Percentiles rank a stretch among this genome's conserved stretches.
Evolutionary conservation across 2,888 invertebrate genomes (phyloP).

Genomic region (Agonopterix subpropinquella): DNA sequence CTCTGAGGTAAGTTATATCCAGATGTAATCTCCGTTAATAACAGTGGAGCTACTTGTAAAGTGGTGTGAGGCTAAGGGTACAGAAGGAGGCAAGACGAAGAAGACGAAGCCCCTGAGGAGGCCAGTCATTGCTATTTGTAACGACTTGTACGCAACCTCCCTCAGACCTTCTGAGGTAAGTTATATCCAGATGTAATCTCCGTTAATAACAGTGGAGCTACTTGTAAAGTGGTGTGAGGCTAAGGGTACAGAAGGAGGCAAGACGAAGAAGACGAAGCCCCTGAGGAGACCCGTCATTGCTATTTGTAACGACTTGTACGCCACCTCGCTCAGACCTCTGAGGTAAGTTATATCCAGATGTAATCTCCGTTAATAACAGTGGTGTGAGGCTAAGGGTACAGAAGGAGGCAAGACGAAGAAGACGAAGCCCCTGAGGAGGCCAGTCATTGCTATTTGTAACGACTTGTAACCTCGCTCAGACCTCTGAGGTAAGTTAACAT

Average conservation of each 20-base stretch:
- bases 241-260: conserved; percentile 49
- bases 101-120: conserved; percentile 80
- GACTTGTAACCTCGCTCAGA: conserved; percentile 91
- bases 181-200: conserved; percentile 92
- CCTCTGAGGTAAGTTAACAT: conserved; percentile 37
- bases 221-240: conserved; percentile 88
- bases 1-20: conserved; percentile 49
- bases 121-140: conserved; percentile 98
- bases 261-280: conserved; percentile 73
- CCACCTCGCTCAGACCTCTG: conserved; percentile 85
- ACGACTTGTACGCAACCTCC: conserved; percentile 93
- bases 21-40: conserved; percentile 95
- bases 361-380: conserved; percentile 95
- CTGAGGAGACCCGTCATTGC: conserved; percentile 94
- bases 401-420: conserved; percentile 66
- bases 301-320: conserved; percentile 97
- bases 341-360: conserved; percentile 78
- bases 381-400: conserved; percentile 78
- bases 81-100: conserved; percentile 61
- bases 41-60: conserved; percentile 91
- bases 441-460: conserved; percentile 98
- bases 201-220: conserved; percentile 89
- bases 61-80: conserved; percentile 80
- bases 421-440: conserved; percentile 82
- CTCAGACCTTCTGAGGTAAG: conserved; percentile 74